Evolutionary conservation across 2,888 invertebrate species (phyloP).

Genomic region (Alentia gelatinosa): DNA sequence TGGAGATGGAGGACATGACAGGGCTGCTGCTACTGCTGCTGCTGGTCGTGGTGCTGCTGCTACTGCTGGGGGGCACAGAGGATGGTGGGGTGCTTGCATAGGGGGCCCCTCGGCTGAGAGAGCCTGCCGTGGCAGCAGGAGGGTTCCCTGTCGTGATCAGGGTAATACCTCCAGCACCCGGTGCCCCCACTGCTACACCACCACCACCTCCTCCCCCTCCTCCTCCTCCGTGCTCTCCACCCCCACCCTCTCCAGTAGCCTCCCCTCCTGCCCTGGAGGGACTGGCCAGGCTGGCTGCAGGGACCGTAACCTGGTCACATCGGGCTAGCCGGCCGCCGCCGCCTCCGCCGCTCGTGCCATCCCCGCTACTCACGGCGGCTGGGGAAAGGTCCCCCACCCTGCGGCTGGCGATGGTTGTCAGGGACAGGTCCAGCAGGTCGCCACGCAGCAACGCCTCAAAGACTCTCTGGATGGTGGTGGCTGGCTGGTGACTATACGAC

Average conservation of each 20-base stretch:
- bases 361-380: background rate
- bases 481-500: background rate
- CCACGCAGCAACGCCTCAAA: background rate
- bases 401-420: background rate
- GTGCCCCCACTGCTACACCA: slow-evolving; percentile 55
- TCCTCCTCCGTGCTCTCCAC: background rate
- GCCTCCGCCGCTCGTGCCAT: background rate
- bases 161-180: background rate
- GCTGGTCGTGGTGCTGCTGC: background rate
- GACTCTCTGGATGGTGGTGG: slow-evolving; percentile 20
- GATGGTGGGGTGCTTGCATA: slow-evolving; percentile 31
- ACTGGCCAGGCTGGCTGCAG: slow-evolving; percentile 29
- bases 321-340: background rate
- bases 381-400: slow-evolving; percentile 34
- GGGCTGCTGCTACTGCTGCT: background rate
- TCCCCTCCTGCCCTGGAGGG: slow-evolving; percentile 46
- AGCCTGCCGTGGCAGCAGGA: slow-evolving; percentile 13
- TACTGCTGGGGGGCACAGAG: background rate
- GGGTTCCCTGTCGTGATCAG: slow-evolving; percentile 39
- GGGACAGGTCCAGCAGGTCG: background rate
- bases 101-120: slow-evolving; percentile 45
- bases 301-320: background rate
- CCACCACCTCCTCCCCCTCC: slow-evolving; percentile 6
- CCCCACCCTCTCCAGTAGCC: slow-evolving; percentile 13
- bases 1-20: slow-evolving; percentile 78